Evolutionary conservation across 2,113 vertebrate species (phyloP), one percentile per base, ranked within the genome.

Genomic region (Dipodomys merriami): DNA sequence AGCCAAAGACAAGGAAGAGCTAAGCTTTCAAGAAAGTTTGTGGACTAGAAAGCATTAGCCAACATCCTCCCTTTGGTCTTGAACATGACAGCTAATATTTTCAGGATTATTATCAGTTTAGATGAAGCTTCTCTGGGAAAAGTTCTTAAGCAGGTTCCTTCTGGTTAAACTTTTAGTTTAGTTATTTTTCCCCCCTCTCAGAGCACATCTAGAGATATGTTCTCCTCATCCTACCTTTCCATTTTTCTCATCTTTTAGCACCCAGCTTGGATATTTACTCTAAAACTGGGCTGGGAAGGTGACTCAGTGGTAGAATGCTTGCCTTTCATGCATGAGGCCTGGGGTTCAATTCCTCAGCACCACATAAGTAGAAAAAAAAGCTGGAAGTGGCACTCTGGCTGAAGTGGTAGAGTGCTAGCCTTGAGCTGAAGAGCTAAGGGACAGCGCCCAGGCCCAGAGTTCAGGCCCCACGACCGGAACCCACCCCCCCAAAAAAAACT

Each of bases 1-100:
- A 94, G 96, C 11, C 93, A 95, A 78, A 95, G 97, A 96, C 90
- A 97, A 79, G 74, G 2, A 95, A 97, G 97, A 98, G 93, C 97
- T 98, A 97, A 98, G 98, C 97, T 98, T 95, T 97, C 97, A 94
- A 90, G 97, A 98, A 97, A 98, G 98, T 33, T 96, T 97, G 97
- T 97, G 94, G 95, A 84, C 6, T 95, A 67, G 84, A 95, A 83
- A 97, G 97, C 98, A 83, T 97, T 97, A 97, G 97, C 96, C 96
- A 97, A 46, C 4, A 96, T 95, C 92, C 97, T 97, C 95, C 91
- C 94, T 79, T 30, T 30, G 67, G 94, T 89, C 95, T 96, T 96
- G 91, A 97, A 95, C 93, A 82, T 96, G 89, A 94, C 81, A 96
- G 94, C 94, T 96, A 97, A 96, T 91, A 93, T 97, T 97, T 96